Evolutionary conservation across 2,113 vertebrate genomes (phyloP).

Genomic region (Hemiscyllium ocellatum): DNA sequence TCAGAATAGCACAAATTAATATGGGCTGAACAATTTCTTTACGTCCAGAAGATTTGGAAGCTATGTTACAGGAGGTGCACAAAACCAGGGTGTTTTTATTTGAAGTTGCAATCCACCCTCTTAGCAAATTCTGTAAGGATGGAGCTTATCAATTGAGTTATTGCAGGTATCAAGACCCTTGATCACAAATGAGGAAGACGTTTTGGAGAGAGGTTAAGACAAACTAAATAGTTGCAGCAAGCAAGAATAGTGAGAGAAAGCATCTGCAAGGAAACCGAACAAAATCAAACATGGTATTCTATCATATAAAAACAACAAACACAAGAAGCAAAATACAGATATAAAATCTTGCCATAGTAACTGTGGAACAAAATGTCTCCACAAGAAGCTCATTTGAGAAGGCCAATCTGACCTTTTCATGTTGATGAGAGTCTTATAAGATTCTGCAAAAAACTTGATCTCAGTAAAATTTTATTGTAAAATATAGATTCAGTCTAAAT

Average conservation of each 20-base stretch:
- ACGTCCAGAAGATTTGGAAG: not conserved
- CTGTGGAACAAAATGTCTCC: not conserved
- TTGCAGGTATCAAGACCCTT: not conserved
- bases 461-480: not conserved
- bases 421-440: not conserved
- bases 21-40: not conserved
- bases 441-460: not conserved
- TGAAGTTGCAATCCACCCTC: not conserved
- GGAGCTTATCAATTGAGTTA: not conserved
- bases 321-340: not conserved
- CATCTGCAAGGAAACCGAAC: not conserved
- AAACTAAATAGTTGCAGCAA: not conserved
- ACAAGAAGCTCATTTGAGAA: not conserved
- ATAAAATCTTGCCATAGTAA: not conserved
- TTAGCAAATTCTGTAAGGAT: not conserved
- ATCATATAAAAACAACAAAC: not conserved
- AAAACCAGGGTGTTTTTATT: not conserved
- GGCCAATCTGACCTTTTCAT: not conserved
- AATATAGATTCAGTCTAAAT: not conserved
- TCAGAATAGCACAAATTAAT: not conserved
- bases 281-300: not conserved
- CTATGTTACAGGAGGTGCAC: not conserved
- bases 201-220: not conserved
- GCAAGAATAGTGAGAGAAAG: not conserved
- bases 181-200: not conserved